A percentile compares a stretch with the other conserved stretches of the same genome.
Conservation (phyloP, 2,113 vertebrate species). For the Lamprologus lemairii region DNA sequence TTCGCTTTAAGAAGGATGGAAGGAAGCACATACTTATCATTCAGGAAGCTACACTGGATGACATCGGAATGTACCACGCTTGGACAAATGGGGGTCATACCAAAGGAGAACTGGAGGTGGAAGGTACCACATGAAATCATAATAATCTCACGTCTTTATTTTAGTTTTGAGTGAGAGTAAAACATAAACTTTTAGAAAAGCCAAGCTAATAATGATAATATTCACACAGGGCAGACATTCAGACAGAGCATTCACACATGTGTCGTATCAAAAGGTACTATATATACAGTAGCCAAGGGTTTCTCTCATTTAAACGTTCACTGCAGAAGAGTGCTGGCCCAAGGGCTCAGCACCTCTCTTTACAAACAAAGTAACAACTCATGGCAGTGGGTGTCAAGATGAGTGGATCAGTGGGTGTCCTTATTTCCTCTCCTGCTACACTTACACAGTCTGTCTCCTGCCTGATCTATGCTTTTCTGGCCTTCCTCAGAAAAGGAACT, state of each 20-base stretch:
- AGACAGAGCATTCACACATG: background rate
- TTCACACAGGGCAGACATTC: background rate
- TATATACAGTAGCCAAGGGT: background rate
- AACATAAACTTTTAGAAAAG: background rate
- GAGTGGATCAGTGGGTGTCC: background rate
- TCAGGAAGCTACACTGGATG: slow-evolving; percentile 75
- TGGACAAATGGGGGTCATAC: slow-evolving; percentile 86
- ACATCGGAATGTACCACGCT: slow-evolving; percentile 78
- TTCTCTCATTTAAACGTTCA: background rate
- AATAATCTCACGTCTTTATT: background rate
- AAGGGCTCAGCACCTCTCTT: background rate
- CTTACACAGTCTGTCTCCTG: background rate
- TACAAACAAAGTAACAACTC: slow-evolving; percentile 1
- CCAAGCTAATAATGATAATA: background rate
- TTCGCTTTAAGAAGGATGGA: slow-evolving; percentile 86
- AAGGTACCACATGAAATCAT: slow-evolving; percentile 67
- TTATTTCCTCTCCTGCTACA: background rate
- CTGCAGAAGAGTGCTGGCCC: background rate
- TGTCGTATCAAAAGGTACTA: background rate
- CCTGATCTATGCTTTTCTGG: background rate
- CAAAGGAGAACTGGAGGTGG: slow-evolving; percentile 85
- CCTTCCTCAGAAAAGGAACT: slow-evolving; percentile 78
- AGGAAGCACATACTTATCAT: slow-evolving; percentile 81
- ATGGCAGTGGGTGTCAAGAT: background rate
- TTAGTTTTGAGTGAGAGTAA: background rate